A percentile compares a stretch with the other conserved stretches of the same genome.
Evolutionary conservation across 2,113 vertebrate species (phyloP).

Genomic region (Scytalopus superciliaris): DNA sequence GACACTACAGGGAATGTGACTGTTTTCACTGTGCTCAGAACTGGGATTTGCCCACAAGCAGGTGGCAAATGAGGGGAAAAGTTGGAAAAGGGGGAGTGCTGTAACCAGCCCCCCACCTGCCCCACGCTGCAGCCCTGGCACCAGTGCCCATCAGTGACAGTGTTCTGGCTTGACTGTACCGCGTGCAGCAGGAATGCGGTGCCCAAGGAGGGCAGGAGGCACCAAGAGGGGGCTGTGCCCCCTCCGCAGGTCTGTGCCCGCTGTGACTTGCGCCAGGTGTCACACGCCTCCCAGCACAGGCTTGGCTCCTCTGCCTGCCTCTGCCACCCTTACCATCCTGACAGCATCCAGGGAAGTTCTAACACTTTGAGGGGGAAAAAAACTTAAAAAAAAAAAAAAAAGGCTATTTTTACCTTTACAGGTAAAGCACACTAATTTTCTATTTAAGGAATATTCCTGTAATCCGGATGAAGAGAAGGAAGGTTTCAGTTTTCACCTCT

Average conservation of each 20-base stretch:
- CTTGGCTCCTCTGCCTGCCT: neutral
- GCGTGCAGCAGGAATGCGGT: fast-evolving
- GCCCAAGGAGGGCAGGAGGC: neutral
- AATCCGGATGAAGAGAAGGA: neutral
- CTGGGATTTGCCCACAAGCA: neutral
- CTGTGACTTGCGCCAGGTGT: fast-evolving
- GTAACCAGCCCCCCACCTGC: neutral
- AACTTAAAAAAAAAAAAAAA: neutral
- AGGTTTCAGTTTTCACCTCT: neutral
- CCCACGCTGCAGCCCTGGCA: neutral
- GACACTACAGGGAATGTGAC: neutral
- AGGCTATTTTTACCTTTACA: neutral
- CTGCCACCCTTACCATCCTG: fast-evolving
- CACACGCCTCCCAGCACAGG: neutral
- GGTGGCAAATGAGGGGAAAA: neutral
- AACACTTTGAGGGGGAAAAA: neutral
- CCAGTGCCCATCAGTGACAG: fast-evolving
- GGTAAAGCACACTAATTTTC: neutral
- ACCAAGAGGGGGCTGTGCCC: neutral
- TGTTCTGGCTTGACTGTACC: fast-evolving
- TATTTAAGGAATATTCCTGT: neutral
- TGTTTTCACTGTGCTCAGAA: neutral
- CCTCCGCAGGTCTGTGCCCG: fast-evolving
- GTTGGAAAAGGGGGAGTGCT: neutral
- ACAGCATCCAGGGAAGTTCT: neutral